Base-by-base conservation (phyloP, 2,888 invertebrate genomes). In the Miltochrista miniata region DNA sequence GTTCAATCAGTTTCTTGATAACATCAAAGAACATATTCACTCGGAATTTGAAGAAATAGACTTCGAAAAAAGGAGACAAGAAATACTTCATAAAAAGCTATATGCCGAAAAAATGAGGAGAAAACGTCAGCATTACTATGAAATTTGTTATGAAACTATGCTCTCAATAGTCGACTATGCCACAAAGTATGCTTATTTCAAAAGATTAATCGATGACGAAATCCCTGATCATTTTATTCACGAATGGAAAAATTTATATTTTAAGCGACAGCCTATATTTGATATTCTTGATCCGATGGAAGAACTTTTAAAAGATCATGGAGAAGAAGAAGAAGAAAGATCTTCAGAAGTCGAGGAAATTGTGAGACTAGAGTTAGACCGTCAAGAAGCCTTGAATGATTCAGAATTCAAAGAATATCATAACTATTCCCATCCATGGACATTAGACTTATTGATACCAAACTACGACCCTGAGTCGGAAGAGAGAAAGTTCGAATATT, bases 171-270 rank as follows among this genome's bases (percentile, higher is more conserved):
- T 93, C 1, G 93, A 93, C 72, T 90, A 93, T 35, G 91, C 93
- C 0, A 74, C 93, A 1, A 92, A 89, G 70, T 83, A 86, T 56
- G 88, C 82, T 1, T 93, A 93, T 58, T 93, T 87, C 64, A 89
- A 83, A 60, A 74, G 75, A 48, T 56, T 85, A 9, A 75, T 89
- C 36, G 85, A 71, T n/a, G 82, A 79, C 38, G 81, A 86, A 9
- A 86, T 94, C 33, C 91, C 93, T 0, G 67, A 80, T 40, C 80
- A 87, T 54, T 85, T 92, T 54, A 87, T 92, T 68, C 85, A 89
- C 43, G 91, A 93, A 64, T 94, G 94, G 93, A 93, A 92, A 69
- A 79, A 79, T 14, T 76, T 94, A 39, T 94, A 93, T 69, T 79
- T 89, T 39, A 92, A 89, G 61, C 83, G 86, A 34, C 90, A 93